These are phyloP conservation scores for Zaprionus africanus DNA, from an alignment of 1,140 invertebrate genomes.

Conservation along the genomic window DNA sequence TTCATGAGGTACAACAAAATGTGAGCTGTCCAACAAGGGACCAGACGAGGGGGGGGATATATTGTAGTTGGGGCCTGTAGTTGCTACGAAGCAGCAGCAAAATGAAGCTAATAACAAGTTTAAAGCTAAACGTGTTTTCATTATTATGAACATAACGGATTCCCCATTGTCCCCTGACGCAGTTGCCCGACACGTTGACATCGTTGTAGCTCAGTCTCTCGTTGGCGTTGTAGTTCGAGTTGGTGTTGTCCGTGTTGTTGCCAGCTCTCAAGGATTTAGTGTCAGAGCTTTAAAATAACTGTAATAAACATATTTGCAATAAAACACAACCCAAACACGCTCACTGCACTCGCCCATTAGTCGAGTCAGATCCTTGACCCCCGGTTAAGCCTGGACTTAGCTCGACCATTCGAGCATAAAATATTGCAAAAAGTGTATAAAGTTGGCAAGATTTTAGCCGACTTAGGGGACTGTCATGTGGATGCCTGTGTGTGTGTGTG, in stretches of 20 bases:
- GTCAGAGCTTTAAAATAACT: slow-evolving; percentile 47
- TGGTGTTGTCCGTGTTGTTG: not conserved
- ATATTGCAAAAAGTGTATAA: slow-evolving; percentile 60
- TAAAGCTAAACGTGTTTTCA: slow-evolving; percentile 81
- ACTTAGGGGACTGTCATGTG: slow-evolving; percentile 19
- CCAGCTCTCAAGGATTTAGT: slow-evolving; percentile 40
- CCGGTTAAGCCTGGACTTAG: slow-evolving; percentile 9
- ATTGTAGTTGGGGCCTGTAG: slow-evolving; percentile 6
- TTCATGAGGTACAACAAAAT: slow-evolving; percentile 46
- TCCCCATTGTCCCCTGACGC: slow-evolving; percentile 35
- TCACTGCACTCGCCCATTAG: slow-evolving; percentile 46
- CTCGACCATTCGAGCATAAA: slow-evolving; percentile 50
- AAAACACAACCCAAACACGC: slow-evolving; percentile 39
- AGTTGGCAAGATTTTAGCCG: slow-evolving; percentile 51
- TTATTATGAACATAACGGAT: slow-evolving; percentile 78
- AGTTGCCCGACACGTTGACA: slow-evolving; percentile 9
- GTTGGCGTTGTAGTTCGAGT: too few species aligned
- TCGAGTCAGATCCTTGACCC: slow-evolving; percentile 33
- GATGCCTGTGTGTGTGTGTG: not conserved
- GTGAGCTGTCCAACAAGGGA: slow-evolving; percentile 22
- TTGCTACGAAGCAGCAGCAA: slow-evolving; percentile 45
- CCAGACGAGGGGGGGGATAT: not conserved
- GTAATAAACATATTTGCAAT: slow-evolving; percentile 66
- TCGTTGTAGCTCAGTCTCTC: slow-evolving; percentile 19
- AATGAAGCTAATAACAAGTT: slow-evolving; percentile 80